Conservation (phyloP, 2,888 invertebrate genomes). For the Petrolisthes cinctipes region DNA sequence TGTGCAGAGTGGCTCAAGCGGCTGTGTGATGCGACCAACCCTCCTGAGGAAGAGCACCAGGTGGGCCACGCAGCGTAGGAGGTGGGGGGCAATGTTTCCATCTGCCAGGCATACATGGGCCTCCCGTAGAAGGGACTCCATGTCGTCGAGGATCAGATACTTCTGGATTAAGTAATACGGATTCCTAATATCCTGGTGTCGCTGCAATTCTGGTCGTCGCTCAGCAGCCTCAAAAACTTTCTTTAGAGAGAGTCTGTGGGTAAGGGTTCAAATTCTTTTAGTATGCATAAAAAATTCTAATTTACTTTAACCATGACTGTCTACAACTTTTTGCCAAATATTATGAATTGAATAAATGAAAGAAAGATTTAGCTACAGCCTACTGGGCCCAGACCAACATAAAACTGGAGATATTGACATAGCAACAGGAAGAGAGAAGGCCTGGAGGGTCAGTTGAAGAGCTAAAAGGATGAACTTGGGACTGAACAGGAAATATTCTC, state of each 20-base stretch:
- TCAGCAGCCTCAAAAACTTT: constrained; percentile 79
- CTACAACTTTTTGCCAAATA: too few species aligned
- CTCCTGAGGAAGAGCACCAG: constrained; percentile 85
- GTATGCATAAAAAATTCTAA: too few species aligned
- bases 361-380: too few species aligned
- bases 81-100: constrained; percentile 69
- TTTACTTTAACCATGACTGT: too few species aligned
- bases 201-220: constrained; percentile 74
- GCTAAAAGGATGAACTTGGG: not conserved
- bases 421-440: too few species aligned
- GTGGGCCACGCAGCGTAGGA: constrained; percentile 87
- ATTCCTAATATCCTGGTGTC: constrained; percentile 74
- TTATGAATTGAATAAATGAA: too few species aligned
- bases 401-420: too few species aligned
- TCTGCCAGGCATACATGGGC: constrained; percentile 51
- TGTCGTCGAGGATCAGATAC: constrained; percentile 85
- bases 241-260: constrained; percentile 76
- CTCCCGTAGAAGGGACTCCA: constrained; percentile 77
- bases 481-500: not conserved
- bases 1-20: constrained; percentile 77
- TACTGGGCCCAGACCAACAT: too few species aligned
- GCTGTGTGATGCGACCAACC: constrained; percentile 76
- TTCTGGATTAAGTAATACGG: constrained; percentile 86
- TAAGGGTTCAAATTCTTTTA: not conserved
- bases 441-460: too few species aligned